These are phyloP conservation scores for Rhinogobius similis DNA, from an alignment of 2,113 vertebrate genomes.

Conservation along the genomic window DNA sequence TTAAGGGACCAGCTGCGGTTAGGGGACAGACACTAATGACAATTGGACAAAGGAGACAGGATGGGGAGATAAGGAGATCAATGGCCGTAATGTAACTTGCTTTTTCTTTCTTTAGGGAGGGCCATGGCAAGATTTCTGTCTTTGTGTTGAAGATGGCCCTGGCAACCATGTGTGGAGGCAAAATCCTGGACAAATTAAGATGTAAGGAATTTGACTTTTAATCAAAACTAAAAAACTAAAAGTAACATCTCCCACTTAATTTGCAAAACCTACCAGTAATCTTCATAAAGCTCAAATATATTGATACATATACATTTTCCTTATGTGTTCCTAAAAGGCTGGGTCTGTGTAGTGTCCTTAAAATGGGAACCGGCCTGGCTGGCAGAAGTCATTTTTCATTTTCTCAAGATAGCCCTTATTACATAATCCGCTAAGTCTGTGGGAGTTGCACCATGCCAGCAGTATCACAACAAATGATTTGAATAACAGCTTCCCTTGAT, in stretches of 20 bases:
- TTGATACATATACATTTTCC: constrained; percentile 16
- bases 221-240: no score
- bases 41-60: neutral
- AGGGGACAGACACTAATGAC: constrained; percentile 1
- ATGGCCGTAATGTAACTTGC: constrained; percentile 17
- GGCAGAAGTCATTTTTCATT: constrained; percentile 59
- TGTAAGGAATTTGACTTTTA: constrained; percentile 82
- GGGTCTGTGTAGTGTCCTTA: neutral
- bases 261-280: constrained; percentile 27
- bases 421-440: constrained; percentile 60
- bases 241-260: constrained; percentile 9
- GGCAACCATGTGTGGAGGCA: constrained; percentile 94
- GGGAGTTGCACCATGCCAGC: constrained; percentile 38
- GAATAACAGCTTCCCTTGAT: constrained; percentile 59
- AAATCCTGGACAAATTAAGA: constrained; percentile 98
- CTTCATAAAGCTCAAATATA: constrained; percentile 6
- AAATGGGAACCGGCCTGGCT: constrained; percentile 20
- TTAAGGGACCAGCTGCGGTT: neutral
- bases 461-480: constrained; percentile 47
- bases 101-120: constrained; percentile 85
- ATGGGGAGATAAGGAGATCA: constrained; percentile 11
- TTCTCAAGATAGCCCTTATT: constrained; percentile 54
- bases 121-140: constrained; percentile 91
- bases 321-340: constrained; percentile 19
- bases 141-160: constrained; percentile 95